A percentile compares a stretch with the other conserved stretches of the same genome.
Conservation (phyloP, 2,888 invertebrate genomes). For the Ectobius pallidus region DNA sequence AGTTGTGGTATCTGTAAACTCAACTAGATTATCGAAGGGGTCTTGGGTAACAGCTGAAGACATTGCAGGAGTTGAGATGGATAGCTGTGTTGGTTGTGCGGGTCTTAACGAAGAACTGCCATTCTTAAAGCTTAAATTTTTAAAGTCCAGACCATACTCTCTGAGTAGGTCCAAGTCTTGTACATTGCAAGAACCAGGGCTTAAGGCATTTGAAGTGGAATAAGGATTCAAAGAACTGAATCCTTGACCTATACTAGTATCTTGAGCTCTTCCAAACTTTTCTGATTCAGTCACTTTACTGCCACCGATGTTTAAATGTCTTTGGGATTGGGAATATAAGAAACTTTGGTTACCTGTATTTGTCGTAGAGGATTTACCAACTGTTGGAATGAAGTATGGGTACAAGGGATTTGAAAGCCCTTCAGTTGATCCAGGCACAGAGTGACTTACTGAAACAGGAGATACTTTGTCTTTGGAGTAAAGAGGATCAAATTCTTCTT, state of each 20-base stretch:
- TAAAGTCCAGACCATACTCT: conserved; percentile 76
- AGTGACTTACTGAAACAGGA: conserved; percentile 23
- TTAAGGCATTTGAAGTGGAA: conserved; percentile 7
- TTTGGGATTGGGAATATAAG: conserved; percentile 26
- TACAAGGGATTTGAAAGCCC: conserved; percentile 60
- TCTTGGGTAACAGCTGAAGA: conserved; percentile 47
- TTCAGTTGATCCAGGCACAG: conserved; percentile 52
- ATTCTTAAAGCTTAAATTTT: conserved; percentile 54
- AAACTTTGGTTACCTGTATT: conserved; percentile 36
- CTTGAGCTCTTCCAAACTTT: background rate
- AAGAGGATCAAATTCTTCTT: conserved; percentile 72
- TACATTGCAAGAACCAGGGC: background rate
- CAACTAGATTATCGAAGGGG: conserved; percentile 31
- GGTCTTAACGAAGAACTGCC: conserved; percentile 9
- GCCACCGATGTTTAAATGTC: background rate
- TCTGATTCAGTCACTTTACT: conserved; percentile 53
- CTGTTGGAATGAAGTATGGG: conserved; percentile 53
- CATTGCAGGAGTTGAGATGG: conserved; percentile 39
- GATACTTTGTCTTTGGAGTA: conserved; percentile 52
- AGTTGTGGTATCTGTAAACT: conserved; percentile 43
- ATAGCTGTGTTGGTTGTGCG: conserved; percentile 34
- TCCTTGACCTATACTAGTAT: conserved; percentile 10
- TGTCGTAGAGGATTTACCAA: conserved; percentile 31
- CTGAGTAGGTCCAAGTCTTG: conserved; percentile 71
- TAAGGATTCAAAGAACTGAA: background rate